Base-by-base conservation (phyloP, 2,888 invertebrate species). In the Gastrophysa polygoni region DNA sequence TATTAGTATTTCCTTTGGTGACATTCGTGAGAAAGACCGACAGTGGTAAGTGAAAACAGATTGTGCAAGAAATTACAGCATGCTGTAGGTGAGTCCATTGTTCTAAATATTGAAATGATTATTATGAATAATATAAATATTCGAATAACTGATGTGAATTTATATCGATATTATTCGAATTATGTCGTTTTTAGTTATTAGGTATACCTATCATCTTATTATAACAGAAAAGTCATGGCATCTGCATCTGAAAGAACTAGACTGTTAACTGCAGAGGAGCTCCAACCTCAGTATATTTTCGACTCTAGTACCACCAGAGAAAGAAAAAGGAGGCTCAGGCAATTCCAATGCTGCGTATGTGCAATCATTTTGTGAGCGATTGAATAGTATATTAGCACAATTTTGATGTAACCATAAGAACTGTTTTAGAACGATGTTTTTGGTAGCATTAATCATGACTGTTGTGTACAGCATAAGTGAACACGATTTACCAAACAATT, bases 301-400 rank as follows among this genome's bases (percentile, higher is more conserved):
- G 84, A 85, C 74, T 81, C 85, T 7, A 83, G 83, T 66, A 67
- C 85, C n/a, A 71, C 82, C 0, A 78, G 83, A 20, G 78, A 80
- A 66, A 83, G 86, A 73, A 84, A 84, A 77, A 82, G 82, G 63
- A 77, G 84, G 8, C 77, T 87, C 38, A 81, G 83, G 51, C 85
- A 85, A 73, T 88, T 90, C 73, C 91, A 92, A 73, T 92, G 91
- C 76, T 90, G 88, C 69, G 81, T 91, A 47, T 90, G 90, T 72
- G 84, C 88, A 3, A 83, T 85, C 8, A 80, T 91, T 59, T 79
- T 91, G 92, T 93, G 81, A 89, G 91, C 87, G 51, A 2, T 7
- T 16, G 14, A 38, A 38, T 38, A 32, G 29, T 14, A 28, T 32
- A n/a, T 34, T n/a, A 1, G 3, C 28, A 20, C 14, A 34, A 46